phyloP scores from a whole-genome alignment of 2,113 vertebrate species.

The Acinonyx jubatus region DNA sequence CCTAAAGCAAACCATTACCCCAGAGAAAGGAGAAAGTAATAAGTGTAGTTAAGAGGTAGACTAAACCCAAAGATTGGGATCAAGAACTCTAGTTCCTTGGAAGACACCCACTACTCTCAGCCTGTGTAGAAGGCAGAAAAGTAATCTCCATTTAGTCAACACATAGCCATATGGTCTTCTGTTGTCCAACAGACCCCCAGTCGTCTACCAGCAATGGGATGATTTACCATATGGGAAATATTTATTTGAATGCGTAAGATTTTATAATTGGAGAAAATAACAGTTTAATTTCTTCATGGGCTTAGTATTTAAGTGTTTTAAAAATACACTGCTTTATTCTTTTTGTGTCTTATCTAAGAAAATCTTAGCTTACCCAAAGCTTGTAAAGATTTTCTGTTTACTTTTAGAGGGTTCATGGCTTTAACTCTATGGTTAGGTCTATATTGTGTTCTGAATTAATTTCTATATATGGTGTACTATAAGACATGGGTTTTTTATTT shows the following conservation, averaged over 20 bases:
- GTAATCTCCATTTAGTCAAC: not conserved
- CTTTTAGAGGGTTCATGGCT: not conserved
- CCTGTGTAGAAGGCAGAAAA: not conserved
- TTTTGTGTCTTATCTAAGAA: not conserved
- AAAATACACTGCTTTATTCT: not conserved
- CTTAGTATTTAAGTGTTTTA: not conserved
- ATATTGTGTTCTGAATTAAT: not conserved
- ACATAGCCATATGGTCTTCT: not conserved
- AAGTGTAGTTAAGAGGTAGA: constrained; percentile 8
- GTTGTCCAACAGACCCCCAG: not conserved
- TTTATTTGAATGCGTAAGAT: not conserved
- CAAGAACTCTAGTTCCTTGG: not conserved
- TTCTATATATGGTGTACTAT: not conserved
- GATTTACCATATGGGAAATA: not conserved
- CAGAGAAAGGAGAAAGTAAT: not conserved
- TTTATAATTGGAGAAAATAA: not conserved
- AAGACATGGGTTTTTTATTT: not conserved
- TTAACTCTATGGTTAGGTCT: not conserved
- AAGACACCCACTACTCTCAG: accelerated
- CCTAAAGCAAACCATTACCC: not conserved
- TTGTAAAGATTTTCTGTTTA: not conserved
- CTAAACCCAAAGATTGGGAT: not conserved
- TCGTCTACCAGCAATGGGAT: not conserved
- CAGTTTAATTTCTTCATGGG: not conserved
- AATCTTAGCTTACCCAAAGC: not conserved